Evolutionary conservation across 2,113 vertebrate genomes (phyloP), one percentile per base, ranked within the genome.

Genomic region (Anseranas semipalmata): DNA sequence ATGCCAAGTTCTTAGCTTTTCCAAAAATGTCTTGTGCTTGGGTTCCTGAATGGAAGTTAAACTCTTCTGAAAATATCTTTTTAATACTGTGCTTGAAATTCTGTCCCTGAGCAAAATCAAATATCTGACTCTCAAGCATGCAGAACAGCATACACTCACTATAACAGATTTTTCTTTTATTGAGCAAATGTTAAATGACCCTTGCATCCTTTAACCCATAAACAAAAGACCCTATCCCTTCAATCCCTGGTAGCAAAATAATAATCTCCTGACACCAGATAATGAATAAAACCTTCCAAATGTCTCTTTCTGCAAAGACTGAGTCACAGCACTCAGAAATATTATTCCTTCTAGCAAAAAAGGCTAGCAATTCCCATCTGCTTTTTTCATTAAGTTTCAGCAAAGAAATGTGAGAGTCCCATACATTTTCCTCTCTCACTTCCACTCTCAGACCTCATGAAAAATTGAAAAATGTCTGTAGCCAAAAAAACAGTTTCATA

Each of bases 311-410:
- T 87, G 50, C 33, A 81, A 62, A 32, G 86, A 46, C 24, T 81
- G 53, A 87, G 66, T 93, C 88, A 75, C 27, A 79, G 45, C 32
- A 75, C 63, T 93, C 70, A 89, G 87, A 91, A 96, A 74, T 89
- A 90, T 72, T 93, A 72, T 78, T 95, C 66, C 63, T 96, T 83
- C 92, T 63, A 90, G 74, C 62, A 75, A 71, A 92, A 92, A 96
- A 91, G 22, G 46, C 72, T 58, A 85, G 52, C 18, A 82, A 86
- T 80, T 85, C 35, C 71, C 92, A 93, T 92, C 76, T 96, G 91
- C 14, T 93, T 97, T 94, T 73, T 83, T 88, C 85, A 93, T 96
- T 94, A 85, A 52, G 43, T 82, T 89, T 72, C 65, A 76, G 70
- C 35, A 87, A 83, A 93, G 91, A 95, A 96, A 91, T 90, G 53